Conservation (phyloP, 2,797 vertebrate species). For the Semaprochilodus insignis region DNA sequence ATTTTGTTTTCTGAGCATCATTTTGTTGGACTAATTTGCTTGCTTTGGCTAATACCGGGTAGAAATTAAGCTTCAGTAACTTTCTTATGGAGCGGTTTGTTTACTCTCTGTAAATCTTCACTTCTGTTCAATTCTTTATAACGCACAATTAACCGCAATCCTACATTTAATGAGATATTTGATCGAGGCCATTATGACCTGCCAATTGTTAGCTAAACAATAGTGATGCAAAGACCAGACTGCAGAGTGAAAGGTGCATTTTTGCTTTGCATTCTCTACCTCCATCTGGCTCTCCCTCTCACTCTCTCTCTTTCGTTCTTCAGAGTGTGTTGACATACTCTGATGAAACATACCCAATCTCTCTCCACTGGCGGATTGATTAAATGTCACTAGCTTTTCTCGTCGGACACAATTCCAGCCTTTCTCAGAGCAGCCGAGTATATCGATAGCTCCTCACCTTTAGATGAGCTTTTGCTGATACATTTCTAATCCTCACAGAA, state of each 20-base stretch:
- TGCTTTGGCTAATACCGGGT: not conserved
- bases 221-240: not conserved
- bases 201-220: not conserved
- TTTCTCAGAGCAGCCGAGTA: not conserved
- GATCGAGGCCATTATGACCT: conserved; percentile 11
- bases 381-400: conserved; percentile 40
- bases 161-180: conserved; percentile 13
- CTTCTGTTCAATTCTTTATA: not conserved
- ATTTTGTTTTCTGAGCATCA: not conserved
- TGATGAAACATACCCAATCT: conserved; percentile 21
- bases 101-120: conserved; percentile 8
- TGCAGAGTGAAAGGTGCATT: not conserved
- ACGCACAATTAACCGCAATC: not conserved
- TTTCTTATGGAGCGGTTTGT: not conserved
- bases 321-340: conserved; percentile 28
- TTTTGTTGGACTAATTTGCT: not conserved
- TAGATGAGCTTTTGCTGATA: conserved; percentile 37
- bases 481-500: conserved; percentile 42
- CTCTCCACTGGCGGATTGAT: conserved; percentile 5
- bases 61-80: not conserved
- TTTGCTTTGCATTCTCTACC: not conserved
- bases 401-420: conserved; percentile 25
- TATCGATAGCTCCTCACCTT: conserved; percentile 37
- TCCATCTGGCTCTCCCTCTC: not conserved
- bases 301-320: not conserved